Base-by-base conservation (phyloP, 2,888 invertebrate species). In the Ectemnius lituratus region DNA sequence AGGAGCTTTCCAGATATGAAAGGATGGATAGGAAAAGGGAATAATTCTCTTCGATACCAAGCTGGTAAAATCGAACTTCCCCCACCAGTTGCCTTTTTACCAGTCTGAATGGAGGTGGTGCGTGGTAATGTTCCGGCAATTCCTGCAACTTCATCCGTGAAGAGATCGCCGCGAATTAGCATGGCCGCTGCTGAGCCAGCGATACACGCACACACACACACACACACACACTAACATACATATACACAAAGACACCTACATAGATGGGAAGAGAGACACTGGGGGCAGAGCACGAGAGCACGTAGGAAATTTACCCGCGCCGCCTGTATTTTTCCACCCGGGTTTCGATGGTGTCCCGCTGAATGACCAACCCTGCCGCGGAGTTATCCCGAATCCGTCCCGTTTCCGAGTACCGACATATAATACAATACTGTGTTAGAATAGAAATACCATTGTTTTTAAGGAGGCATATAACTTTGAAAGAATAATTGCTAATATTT, bases 301-400 rank as follows among this genome's bases (percentile, higher is more conserved):
- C 80, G 72, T 85, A 85, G 86, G 85, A 86, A 85, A 85, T 85
- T 86, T 85, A 85, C 81, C 74, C 73, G 70, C 75, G 37, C 64
- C 62, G 47, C 60, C 66, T 70, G 82, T 78, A 72, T 80, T 82
- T 82, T 83, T 83, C 83, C 83, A 82, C 58, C 37, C 5, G 61
- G 70, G 60, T 76, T 67, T 74, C 71, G 62, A 76, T 75, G 78
- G 71, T 60, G 46, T 73, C 27, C 49, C 20, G 57, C 49, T 46
- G 52, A 61, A 52, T 61, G 45, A 18, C 47, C 60, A 18, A 18
- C 37, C n/a, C 37, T 66, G 57, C 62, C 20, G 28, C 67, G 62
- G 52, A 52, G 52, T 71, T 71, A 71, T 71, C 67, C 67, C 71
- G n/a, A 62, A 47, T 47, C 58, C 18, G 37, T 59, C n/a, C 52